phyloP scores from a whole-genome alignment of 2,797 vertebrate species.

The Luscinia luscinia region DNA sequence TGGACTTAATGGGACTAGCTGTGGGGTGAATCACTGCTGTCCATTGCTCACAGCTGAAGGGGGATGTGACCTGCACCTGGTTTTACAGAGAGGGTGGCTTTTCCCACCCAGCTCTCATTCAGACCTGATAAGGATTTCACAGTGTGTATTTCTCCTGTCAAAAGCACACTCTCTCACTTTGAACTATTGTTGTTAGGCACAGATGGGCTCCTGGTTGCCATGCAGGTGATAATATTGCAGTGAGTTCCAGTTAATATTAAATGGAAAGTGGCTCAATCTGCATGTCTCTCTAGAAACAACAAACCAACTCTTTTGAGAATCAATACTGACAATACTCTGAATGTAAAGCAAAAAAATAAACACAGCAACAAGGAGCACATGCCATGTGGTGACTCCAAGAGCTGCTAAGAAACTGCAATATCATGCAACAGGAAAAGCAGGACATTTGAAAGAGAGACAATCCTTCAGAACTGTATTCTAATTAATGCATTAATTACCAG shows the following conservation, averaged over 20 bases:
- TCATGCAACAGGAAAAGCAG: neutral
- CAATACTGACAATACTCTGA: neutral
- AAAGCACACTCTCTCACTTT: neutral
- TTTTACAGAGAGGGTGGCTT: neutral
- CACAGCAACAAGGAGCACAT: neutral
- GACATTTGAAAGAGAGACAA: neutral
- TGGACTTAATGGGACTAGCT: neutral
- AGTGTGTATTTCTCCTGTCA: neutral
- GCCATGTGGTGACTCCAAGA: neutral
- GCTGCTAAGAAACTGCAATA: neutral
- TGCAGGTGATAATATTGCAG: neutral
- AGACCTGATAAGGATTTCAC: neutral
- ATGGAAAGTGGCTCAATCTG: neutral
- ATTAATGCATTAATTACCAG: neutral
- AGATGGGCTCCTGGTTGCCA: conserved; percentile 17
- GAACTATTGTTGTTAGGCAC: neutral
- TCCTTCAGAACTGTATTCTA: neutral
- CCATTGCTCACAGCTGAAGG: conserved; percentile 3
- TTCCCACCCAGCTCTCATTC: neutral
- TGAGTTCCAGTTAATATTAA: conserved; percentile 31
- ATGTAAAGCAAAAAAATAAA: neutral
- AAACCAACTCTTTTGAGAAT: neutral
- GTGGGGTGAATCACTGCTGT: neutral
- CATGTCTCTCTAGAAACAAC: neutral
- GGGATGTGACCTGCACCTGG: neutral